Conservation (phyloP, 2,797 vertebrate species). For the Bradypus variegatus region DNA sequence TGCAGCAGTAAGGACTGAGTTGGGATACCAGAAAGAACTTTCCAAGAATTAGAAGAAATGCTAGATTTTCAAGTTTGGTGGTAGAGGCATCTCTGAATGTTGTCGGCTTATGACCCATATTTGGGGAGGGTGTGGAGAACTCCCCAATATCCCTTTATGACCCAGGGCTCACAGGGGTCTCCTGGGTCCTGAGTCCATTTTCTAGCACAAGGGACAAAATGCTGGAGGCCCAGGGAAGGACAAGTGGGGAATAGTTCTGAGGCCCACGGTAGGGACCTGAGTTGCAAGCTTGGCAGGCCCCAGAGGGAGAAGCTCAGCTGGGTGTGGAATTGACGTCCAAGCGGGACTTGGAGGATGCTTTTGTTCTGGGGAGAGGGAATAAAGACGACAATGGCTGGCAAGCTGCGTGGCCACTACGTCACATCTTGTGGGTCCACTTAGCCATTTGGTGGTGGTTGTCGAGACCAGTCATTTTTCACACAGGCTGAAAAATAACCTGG, state of each 20-base stretch:
- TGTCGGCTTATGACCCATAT: background rate
- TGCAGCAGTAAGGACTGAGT: background rate
- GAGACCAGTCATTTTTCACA: background rate
- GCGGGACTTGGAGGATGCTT: conserved; percentile 87
- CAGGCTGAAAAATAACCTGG: background rate
- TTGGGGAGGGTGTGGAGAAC: background rate
- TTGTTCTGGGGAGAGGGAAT: conserved; percentile 48
- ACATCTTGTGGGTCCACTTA: background rate
- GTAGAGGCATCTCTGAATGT: background rate
- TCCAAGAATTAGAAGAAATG: background rate
- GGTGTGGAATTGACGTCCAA: conserved; percentile 84
- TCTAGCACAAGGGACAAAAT: conserved; percentile 87
- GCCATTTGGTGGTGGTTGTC: background rate
- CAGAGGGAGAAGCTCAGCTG: conserved; percentile 81
- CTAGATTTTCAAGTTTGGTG: background rate
- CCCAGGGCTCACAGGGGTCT: background rate
- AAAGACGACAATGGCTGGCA: background rate
- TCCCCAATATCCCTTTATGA: background rate
- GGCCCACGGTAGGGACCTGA: conserved; percentile 81
- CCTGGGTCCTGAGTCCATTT: conserved; percentile 78
- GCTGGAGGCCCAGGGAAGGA: conserved; percentile 69
- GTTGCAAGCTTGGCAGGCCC: conserved; percentile 79
- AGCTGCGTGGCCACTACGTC: background rate
- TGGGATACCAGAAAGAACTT: background rate
- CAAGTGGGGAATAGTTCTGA: conserved; percentile 54